Percentiles rank a stretch among this genome's conserved stretches.
Evolutionary conservation across 2,888 invertebrate species (phyloP).

Genomic region (Drosophila melanosoma): DNA sequence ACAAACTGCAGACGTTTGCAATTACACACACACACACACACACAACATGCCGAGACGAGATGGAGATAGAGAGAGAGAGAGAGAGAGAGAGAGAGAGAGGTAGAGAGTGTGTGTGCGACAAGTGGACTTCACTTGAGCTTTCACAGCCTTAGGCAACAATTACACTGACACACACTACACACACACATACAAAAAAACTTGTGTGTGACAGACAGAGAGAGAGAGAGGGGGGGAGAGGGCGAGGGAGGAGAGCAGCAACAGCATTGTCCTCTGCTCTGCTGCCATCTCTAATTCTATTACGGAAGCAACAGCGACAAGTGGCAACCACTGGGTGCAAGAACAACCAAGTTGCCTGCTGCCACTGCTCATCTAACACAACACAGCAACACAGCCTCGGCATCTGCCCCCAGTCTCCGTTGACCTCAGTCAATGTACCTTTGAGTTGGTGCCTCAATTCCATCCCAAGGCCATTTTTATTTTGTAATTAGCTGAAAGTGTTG

Average conservation of each 20-base stretch:
- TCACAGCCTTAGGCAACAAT: conserved; percentile 62
- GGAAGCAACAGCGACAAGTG: conserved; percentile 80
- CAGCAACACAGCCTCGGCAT: conserved; percentile 29
- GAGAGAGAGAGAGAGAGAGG: not conserved
- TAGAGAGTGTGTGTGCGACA: conserved; percentile 43
- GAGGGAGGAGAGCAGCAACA: conserved; percentile 35
- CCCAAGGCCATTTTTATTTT: conserved; percentile 25
- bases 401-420: not conserved
- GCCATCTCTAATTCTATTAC: conserved; percentile 71
- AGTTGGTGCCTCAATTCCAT: conserved; percentile 27
- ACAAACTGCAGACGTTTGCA: conserved; percentile 75
- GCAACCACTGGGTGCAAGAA: conserved; percentile 47
- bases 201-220: conserved; percentile 59
- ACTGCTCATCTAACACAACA: conserved; percentile 17
- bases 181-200: conserved; percentile 52
- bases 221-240: conserved; percentile 39
- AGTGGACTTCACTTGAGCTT: conserved; percentile 58
- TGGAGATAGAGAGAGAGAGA: conserved; percentile 1
- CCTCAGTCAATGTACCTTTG: conserved; percentile 62
- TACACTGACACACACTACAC: conserved; percentile 23
- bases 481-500: conserved; percentile 64
- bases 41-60: conserved; percentile 19
- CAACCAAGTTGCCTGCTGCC: conserved; percentile 27
- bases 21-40: conserved; percentile 59
- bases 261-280: conserved; percentile 41